phyloP scores from a whole-genome alignment of 1,140 invertebrate species.

The Ylistrum balloti region DNA sequence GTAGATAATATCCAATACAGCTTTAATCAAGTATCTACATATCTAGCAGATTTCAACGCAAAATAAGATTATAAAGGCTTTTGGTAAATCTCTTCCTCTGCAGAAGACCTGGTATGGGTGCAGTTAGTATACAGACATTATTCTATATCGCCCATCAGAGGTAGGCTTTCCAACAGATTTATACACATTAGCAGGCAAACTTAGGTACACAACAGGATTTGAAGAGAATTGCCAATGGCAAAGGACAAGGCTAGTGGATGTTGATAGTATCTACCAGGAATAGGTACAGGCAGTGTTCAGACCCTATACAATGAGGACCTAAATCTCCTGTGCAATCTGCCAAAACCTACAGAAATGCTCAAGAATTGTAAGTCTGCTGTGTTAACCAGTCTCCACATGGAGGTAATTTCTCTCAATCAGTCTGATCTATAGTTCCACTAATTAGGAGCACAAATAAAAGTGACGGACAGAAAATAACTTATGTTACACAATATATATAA shows the following conservation, averaged over 20 bases:
- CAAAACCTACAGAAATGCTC: not conserved
- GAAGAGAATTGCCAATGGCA: constrained; percentile 25
- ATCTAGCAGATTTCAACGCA: not conserved
- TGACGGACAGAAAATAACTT: not conserved
- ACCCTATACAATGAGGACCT: not conserved
- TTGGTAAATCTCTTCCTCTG: not conserved
- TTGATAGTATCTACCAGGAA: not conserved
- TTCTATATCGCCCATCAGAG: not conserved
- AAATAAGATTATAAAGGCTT: not conserved
- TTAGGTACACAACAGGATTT: not conserved
- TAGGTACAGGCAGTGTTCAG: constrained; percentile 24
- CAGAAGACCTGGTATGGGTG: not conserved
- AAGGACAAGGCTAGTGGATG: constrained; percentile 14
- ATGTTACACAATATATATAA: not conserved
- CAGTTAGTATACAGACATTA: not conserved
- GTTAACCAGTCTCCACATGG: constrained; percentile 11
- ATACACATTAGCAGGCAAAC: not conserved
- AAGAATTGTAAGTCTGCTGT: not conserved
- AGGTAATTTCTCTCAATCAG: constrained; percentile 33
- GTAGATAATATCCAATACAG: not conserved
- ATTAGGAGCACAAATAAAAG: constrained; percentile 18
- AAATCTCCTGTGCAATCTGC: constrained; percentile 26
- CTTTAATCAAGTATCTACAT: not conserved
- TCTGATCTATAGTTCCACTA: constrained; percentile 34
- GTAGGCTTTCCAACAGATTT: not conserved